phyloP scores from a whole-genome alignment of 2,888 invertebrate species.

The Blera fallax region DNA sequence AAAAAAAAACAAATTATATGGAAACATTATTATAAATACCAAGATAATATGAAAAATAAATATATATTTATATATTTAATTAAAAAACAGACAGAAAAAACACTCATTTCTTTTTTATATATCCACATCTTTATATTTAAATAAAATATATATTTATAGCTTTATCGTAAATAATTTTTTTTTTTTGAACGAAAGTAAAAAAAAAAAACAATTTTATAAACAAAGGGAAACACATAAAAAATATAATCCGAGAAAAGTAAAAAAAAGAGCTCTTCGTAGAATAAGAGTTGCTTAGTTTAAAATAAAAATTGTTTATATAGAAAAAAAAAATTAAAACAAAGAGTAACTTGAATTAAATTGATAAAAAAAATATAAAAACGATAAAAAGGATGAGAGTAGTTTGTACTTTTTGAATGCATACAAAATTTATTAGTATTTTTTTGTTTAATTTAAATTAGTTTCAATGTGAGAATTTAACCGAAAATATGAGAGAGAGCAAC shows the following conservation, averaged over 20 bases:
- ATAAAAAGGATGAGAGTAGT: constrained; percentile 43
- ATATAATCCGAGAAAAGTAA: constrained; percentile 31
- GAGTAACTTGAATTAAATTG: constrained; percentile 46
- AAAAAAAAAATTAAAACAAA: constrained; percentile 25
- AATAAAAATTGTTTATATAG: constrained; percentile 64
- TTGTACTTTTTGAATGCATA: constrained; percentile 60
- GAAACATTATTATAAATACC: constrained; percentile 32
- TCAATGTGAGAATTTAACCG: constrained; percentile 28
- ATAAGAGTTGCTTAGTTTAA: constrained; percentile 62
- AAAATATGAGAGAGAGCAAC: constrained; percentile 37
- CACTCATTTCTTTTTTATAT: constrained; percentile 46
- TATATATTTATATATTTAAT: constrained; percentile 60
- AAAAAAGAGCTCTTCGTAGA: constrained; percentile 46
- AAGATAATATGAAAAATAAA: constrained; percentile 23
- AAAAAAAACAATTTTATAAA: constrained; percentile 36
- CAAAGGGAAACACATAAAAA: neutral
- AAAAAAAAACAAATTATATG: constrained; percentile 22
- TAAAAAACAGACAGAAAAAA: constrained; percentile 19
- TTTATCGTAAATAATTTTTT: constrained; percentile 59
- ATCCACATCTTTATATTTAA: constrained; percentile 26
- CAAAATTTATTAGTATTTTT: constrained; percentile 22
- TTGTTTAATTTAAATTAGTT: constrained; percentile 19
- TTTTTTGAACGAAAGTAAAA: constrained; percentile 16
- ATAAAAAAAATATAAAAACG: constrained; percentile 19
- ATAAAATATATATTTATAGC: constrained; percentile 55